Evolutionary conservation across 2,888 invertebrate species (phyloP).

Genomic region (Taphrorychus bicolor): DNA sequence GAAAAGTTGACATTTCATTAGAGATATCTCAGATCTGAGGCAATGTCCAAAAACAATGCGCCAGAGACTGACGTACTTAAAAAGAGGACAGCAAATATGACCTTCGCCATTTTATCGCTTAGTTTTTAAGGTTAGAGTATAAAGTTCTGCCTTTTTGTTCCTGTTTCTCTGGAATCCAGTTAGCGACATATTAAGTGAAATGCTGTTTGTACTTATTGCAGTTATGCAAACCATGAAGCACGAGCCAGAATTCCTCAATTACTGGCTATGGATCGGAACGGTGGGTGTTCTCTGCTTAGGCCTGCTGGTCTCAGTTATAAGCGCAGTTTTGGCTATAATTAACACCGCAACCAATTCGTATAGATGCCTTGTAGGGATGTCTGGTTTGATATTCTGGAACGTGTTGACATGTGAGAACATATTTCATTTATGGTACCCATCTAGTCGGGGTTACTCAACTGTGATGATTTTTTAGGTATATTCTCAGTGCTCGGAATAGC

Average conservation of each 20-base stretch:
- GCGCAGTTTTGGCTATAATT: slow-evolving; percentile 78
- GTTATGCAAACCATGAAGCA: slow-evolving; percentile 68
- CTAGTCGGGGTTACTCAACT: too few species aligned
- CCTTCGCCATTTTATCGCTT: too few species aligned
- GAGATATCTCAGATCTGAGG: too few species aligned
- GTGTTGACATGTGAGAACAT: slow-evolving; percentile 73
- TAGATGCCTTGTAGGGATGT: slow-evolving; percentile 69
- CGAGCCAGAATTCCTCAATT: slow-evolving; percentile 70
- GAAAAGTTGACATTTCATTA: too few species aligned
- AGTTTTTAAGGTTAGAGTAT: too few species aligned
- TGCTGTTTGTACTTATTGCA: slow-evolving; percentile 59
- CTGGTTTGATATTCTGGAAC: slow-evolving; percentile 81
- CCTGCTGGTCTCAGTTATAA: slow-evolving; percentile 72
- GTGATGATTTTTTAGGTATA: slow-evolving; percentile 65
- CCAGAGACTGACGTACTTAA: too few species aligned
- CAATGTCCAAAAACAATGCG: too few species aligned
- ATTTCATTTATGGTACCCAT: too few species aligned
- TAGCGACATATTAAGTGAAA: too few species aligned
- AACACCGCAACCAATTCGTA: slow-evolving; percentile 81
- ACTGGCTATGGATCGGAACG: slow-evolving; percentile 79
- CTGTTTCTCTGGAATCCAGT: too few species aligned
- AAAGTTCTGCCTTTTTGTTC: too few species aligned
- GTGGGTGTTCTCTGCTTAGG: slow-evolving; percentile 73
- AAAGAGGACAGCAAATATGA: too few species aligned
- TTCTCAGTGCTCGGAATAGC: slow-evolving; percentile 77